Conservation (phyloP, 2,888 invertebrate genomes). For the Dichetophora obliterata region DNA sequence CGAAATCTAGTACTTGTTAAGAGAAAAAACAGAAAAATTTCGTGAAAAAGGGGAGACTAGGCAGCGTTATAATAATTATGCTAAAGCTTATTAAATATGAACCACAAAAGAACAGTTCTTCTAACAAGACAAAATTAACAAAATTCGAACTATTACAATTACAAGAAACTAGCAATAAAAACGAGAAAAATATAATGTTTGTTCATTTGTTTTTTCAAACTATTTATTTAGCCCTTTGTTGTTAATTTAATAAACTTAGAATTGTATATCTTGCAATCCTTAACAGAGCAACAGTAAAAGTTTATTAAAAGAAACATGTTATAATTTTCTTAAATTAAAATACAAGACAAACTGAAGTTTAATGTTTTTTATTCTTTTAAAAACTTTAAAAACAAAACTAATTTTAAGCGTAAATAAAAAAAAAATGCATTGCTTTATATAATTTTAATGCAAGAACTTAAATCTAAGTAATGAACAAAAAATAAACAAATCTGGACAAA, state of each 20-base stretch:
- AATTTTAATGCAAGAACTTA: conserved; percentile 33
- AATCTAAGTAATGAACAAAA: not conserved
- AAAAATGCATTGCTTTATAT: conserved; percentile 20
- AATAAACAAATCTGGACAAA: conserved; percentile 36
- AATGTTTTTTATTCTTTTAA: conserved; percentile 3
- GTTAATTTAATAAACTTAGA: not conserved
- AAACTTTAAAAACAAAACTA: not conserved
- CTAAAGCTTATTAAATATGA: no score
- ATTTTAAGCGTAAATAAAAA: conserved; percentile 3
- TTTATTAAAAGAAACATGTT: conserved; percentile 14
- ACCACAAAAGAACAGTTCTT: no score
- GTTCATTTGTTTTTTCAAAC: no score
- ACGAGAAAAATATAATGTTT: no score
- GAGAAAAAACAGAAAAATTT: no score
- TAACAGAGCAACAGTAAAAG: not conserved
- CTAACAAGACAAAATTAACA: no score
- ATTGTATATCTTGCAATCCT: not conserved
- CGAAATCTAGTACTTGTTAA: no score
- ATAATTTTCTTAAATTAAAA: conserved; percentile 41
- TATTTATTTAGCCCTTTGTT: not conserved
- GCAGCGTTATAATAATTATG: no score
- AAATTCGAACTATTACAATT: no score
- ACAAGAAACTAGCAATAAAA: no score
- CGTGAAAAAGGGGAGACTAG: no score
- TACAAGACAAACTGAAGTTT: not conserved